phyloP scores from a whole-genome alignment of 2,797 vertebrate genomes.

The Philypnodon macrostomus region DNA sequence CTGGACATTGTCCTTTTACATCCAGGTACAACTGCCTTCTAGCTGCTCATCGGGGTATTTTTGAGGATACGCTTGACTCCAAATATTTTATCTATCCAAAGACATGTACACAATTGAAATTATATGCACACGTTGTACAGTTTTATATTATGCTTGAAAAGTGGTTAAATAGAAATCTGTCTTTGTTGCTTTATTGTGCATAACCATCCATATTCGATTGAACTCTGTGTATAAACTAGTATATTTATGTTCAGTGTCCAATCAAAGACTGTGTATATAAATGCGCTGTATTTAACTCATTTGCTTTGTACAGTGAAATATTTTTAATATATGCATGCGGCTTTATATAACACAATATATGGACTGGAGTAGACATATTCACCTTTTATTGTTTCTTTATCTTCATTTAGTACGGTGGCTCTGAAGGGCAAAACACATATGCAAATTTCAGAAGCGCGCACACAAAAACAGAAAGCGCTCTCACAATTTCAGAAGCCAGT shows the following conservation, averaged over 20 bases:
- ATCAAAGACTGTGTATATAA: background rate
- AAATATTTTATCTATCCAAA: background rate
- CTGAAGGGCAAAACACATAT: too few species aligned
- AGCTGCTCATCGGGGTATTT: background rate
- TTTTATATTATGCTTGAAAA: background rate
- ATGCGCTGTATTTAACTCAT: too few species aligned
- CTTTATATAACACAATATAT: too few species aligned
- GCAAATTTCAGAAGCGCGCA: too few species aligned
- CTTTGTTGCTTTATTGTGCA: too few species aligned
- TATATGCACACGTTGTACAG: background rate
- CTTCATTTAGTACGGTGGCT: too few species aligned
- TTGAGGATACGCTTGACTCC: background rate
- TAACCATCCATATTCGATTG: background rate
- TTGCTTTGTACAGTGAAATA: background rate
- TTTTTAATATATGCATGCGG: background rate
- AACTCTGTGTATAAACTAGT: background rate
- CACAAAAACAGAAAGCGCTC: too few species aligned
- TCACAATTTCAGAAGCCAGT: too few species aligned
- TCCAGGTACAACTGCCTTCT: slow-evolving; percentile 9
- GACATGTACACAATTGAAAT: background rate
- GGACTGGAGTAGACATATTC: too few species aligned
- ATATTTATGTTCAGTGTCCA: background rate
- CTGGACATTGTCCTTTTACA: slow-evolving; percentile 5
- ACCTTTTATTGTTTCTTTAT: too few species aligned
- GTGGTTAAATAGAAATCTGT: background rate